These are phyloP conservation scores for Anticlea derivata DNA, from an alignment of 2,888 invertebrate genomes.

Conservation along the genomic window DNA sequence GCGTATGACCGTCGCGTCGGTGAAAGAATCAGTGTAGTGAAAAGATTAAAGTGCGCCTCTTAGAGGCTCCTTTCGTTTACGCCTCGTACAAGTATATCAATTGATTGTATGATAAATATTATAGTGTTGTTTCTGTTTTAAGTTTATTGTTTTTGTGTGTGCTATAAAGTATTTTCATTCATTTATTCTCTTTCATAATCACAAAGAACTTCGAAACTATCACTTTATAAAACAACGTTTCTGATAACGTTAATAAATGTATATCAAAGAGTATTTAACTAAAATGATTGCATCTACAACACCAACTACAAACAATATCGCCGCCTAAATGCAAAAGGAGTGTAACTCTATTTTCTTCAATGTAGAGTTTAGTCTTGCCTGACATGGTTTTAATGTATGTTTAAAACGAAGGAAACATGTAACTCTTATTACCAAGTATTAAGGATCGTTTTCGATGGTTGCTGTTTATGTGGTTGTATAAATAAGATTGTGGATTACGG, in stretches of 20 bases:
- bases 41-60: too few species aligned
- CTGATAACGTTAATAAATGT: constrained; percentile 32
- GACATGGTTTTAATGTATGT: not conserved
- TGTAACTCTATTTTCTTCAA: constrained; percentile 15
- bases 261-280: constrained; percentile 31
- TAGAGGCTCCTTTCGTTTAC: too few species aligned
- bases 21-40: too few species aligned
- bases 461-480: not conserved
- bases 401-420: not conserved
- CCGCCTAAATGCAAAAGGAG: constrained; percentile 2
- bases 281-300: constrained; percentile 38
- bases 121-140: too few species aligned
- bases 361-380: constrained; percentile 12
- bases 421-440: constrained; percentile 14
- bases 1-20: too few species aligned
- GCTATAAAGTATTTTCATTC: too few species aligned
- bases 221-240: too few species aligned
- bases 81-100: too few species aligned
- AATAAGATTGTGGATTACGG: constrained; percentile 32
- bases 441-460: constrained; percentile 10
- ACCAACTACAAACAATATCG: constrained; percentile 23
- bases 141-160: too few species aligned
- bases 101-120: too few species aligned
- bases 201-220: too few species aligned
- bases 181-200: too few species aligned